phyloP scores from a whole-genome alignment of 2,888 invertebrate species.

The Pyrrhia umbra region DNA sequence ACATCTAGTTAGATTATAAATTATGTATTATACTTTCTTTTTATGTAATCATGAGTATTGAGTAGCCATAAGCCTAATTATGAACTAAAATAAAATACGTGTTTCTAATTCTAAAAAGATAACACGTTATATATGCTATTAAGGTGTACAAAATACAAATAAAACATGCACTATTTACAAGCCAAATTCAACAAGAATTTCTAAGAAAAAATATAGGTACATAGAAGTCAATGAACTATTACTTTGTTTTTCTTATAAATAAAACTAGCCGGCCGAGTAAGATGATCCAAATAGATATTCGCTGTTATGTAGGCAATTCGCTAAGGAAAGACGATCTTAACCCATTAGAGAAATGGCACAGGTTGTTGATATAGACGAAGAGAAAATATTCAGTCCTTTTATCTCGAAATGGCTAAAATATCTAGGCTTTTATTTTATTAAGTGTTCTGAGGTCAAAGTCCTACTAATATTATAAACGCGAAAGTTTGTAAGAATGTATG shows the following conservation, averaged over 20 bases:
- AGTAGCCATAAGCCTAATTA: too few species aligned
- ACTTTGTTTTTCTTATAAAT: slow-evolving; percentile 18
- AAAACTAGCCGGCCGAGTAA: slow-evolving; percentile 4
- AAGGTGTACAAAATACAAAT: too few species aligned
- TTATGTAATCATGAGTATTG: too few species aligned
- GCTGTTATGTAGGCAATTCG: slow-evolving; percentile 20
- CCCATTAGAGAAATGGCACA: slow-evolving; percentile 24
- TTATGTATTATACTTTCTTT: too few species aligned
- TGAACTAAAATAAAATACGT: too few species aligned
- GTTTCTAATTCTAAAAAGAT: too few species aligned
- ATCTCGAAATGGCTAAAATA: background rate
- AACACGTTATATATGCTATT: too few species aligned
- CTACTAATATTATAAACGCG: too few species aligned
- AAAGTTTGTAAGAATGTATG: too few species aligned
- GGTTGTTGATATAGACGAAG: background rate
- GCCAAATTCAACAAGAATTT: background rate
- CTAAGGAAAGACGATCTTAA: slow-evolving; percentile 22
- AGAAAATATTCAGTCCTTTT: slow-evolving; percentile 19
- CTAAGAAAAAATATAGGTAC: background rate
- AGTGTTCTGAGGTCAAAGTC: background rate
- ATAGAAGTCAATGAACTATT: slow-evolving; percentile 5
- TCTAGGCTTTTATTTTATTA: slow-evolving; percentile 6
- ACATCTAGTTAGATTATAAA: too few species aligned
- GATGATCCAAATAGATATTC: slow-evolving; percentile 16
- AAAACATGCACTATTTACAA: background rate